Conservation (phyloP, 2,888 invertebrate species). For the Sarcophaga carnaria region DNA sequence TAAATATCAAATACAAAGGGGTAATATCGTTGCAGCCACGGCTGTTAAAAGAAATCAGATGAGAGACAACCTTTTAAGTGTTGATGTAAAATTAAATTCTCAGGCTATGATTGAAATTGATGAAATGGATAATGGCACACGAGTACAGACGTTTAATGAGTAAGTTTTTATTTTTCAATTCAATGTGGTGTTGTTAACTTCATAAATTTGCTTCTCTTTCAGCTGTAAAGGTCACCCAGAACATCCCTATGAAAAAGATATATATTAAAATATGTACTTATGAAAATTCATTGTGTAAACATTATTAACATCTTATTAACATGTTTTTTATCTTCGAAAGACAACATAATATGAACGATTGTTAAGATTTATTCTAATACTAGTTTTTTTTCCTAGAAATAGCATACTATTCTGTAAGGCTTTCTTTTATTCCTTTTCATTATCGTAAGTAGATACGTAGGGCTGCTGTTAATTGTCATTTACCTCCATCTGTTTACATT, state of each 20-base stretch:
- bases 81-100: slow-evolving; percentile 87
- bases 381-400: too few relatives aligned
- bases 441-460: too few relatives aligned
- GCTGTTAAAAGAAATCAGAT: slow-evolving; percentile 89
- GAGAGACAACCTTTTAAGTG: slow-evolving; percentile 87
- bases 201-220: slow-evolving; percentile 4
- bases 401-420: too few relatives aligned
- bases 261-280: not conserved
- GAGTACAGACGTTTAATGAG: slow-evolving; percentile 53
- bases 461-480: too few relatives aligned
- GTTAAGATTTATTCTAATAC: too few relatives aligned
- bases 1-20: slow-evolving; percentile 87
- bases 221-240: slow-evolving; percentile 63
- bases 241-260: slow-evolving; percentile 62
- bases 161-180: slow-evolving; percentile 67
- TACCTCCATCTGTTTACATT: too few relatives aligned
- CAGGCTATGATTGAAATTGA: slow-evolving; percentile 84
- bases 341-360: too few relatives aligned
- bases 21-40: slow-evolving; percentile 90
- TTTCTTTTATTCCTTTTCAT: too few relatives aligned
- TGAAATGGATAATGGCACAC: slow-evolving; percentile 82
- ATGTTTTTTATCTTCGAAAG: too few relatives aligned
- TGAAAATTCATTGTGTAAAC: not conserved
- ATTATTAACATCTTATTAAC: too few relatives aligned
- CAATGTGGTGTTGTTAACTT: not conserved